Evolutionary conservation across 2,113 vertebrate genomes (phyloP), one percentile per base, ranked within the genome.

Genomic region (Galbula dea): DNA sequence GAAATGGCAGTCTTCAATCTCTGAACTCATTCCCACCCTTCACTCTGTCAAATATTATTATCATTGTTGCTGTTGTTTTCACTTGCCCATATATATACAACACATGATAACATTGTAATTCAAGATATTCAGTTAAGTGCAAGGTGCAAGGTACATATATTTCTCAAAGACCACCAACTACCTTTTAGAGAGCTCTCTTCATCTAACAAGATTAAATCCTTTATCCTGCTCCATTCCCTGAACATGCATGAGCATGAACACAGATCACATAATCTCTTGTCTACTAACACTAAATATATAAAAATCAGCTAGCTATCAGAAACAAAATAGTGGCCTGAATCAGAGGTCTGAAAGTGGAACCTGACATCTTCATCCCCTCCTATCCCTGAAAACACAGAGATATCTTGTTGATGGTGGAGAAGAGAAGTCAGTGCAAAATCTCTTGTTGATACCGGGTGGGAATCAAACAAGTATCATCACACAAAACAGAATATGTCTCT

Each of bases 401-500:
- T 4, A 63, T 2, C 14, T 67, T 69, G 9, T 37, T 54, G 36
- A 15, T 61, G 17, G 11, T 29, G 10, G 14, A 80, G 3, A 11
- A 7, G 7, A 90, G 22, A 74, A 77, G 6, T 43, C 17, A 46
- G 10, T 46, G 26, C 8, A 76, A 87, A 89, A 61, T 17, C 68
- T 93, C 17, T 52, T 32, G 8, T 10, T 74, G 20, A 37, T 6
- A n/a, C 30, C 7, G 58, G 5, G 7, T 77, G 23, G 26, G 16
- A 84, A 14, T 3, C 39, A 43, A 81, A 86, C 3, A 0, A 0
- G 3, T 34, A 22, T 19, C 2, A 52, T 19, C 11, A 3, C 18
- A 71, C 5, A 17, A 80, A 91, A 46, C 4, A 81, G 6, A 73
- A 29, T 30, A 11, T 29, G 67, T 23, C 3, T 68, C 10, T 65